Base-by-base conservation (phyloP, 2,113 vertebrate species). In the Craseonycteris thonglongyai region DNA sequence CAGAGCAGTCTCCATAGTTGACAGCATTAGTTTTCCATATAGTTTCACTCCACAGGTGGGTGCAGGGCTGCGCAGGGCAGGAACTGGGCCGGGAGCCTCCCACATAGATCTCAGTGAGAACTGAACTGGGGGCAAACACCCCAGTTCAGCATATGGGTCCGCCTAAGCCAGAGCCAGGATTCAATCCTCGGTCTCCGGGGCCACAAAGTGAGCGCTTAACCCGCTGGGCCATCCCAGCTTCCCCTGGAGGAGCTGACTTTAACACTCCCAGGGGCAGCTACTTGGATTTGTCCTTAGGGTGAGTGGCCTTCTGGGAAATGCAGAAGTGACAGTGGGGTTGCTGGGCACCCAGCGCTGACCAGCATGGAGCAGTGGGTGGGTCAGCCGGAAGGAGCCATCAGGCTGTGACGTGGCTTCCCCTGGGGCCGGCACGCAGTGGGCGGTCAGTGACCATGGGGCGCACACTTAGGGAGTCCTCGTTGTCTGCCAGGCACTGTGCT, bases 331-430 rank as follows among this genome's bases (percentile, higher is more conserved):
- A 0, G 13, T 28, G 21, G 49, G 38, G 54, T 68, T 30, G 30
- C 71, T 71, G 65, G 56, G 74, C 3, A 7, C n/a, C 10, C 28
- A 63, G 9, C 18, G 16, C 30, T 10, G 13, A 30, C 72, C 68
- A 40, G 9, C 12, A 10, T 0, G 16, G 72, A 40, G 22, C 61
- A n/a, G 19, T 0, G 4, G 0, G 33, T 35, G 15, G 9, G 40
- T 38, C 19, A 1, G 19, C 4, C 15, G 45, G 12, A n/a, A 65
- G 72, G 5, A 1, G 35, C n/a, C 3, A 24, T 15, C 19, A 8
- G n/a, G 24, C 28, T 8, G 19, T 22, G 49, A 1, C 3, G 65
- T 22, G 33, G n/a, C 35, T 68, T 79, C 26, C 22, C 33, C 56
- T 54, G 28, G 47, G 71, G 63, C 45, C 1, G 2, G 56, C 24